Evolutionary conservation across 2,888 invertebrate genomes (phyloP).

Genomic region (Pardosa pseudoannulata): DNA sequence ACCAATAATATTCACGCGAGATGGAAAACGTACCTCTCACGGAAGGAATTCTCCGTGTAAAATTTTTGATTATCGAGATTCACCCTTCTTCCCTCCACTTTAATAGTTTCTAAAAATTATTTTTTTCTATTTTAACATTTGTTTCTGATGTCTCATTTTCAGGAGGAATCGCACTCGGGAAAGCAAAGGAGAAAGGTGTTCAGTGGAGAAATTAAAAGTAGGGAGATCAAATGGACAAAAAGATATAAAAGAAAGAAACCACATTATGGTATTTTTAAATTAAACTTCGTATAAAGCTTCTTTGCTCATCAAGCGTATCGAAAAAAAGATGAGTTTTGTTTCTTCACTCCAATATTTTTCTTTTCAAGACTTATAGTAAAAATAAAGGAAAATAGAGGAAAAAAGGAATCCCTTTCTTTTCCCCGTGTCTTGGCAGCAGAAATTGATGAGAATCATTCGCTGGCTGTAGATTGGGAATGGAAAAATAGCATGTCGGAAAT

Average conservation of each 20-base stretch:
- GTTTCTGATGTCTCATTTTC: conserved; percentile 70
- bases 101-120: conserved; percentile 70
- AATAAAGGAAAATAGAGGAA: conserved; percentile 45
- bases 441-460: conserved; percentile 72
- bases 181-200: conserved; percentile 47
- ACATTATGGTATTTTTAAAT: conserved; percentile 70
- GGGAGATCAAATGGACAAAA: conserved; percentile 12
- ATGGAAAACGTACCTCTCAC: conserved; percentile 24
- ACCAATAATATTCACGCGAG: conserved; percentile 57
- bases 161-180: background rate
- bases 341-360: conserved; percentile 49
- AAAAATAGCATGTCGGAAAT: conserved; percentile 71
- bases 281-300: conserved; percentile 63
- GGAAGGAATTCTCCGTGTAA: conserved; percentile 29
- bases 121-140: conserved; percentile 71
- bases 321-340: conserved; percentile 57
- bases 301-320: conserved; percentile 63
- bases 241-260: conserved; percentile 33
- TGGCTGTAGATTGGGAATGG: conserved; percentile 68
- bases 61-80: conserved; percentile 44
- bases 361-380: conserved; percentile 58
- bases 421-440: conserved; percentile 61
- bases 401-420: conserved; percentile 51
- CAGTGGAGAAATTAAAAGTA: conserved; percentile 24
- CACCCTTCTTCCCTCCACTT: conserved; percentile 31